Evolutionary conservation across 2,888 invertebrate species (phyloP).

Genomic region (Acholoe squamosa): DNA sequence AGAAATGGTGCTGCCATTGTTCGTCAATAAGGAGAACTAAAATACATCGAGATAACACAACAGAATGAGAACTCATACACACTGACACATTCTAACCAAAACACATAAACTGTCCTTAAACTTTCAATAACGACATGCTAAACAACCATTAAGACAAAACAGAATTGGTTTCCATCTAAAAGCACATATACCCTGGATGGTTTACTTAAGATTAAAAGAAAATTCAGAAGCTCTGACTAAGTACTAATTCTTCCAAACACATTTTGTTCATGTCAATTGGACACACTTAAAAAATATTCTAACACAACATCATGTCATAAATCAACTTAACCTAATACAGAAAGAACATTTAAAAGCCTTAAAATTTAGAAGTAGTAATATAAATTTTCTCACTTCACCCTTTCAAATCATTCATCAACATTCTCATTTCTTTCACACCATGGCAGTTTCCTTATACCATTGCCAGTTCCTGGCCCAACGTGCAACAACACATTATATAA

Average conservation of each 20-base stretch:
- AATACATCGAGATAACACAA: conserved; percentile 4
- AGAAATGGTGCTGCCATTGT: conserved; percentile 34
- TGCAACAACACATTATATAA: background rate
- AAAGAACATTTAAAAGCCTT: background rate
- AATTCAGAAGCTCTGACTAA: background rate
- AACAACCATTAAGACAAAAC: background rate
- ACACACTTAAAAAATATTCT: background rate
- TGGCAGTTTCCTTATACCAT: background rate
- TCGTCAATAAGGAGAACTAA: conserved; percentile 19
- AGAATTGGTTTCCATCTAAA: background rate
- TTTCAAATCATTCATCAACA: background rate
- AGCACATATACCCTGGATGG: background rate
- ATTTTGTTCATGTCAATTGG: too few species aligned
- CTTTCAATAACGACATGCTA: too few species aligned
- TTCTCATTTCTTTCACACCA: conserved; percentile 4
- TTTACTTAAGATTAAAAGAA: background rate
- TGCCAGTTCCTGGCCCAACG: background rate
- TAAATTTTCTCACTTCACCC: too few species aligned
- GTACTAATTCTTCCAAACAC: background rate
- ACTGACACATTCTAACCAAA: background rate
- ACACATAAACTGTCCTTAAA: background rate
- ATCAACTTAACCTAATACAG: too few species aligned
- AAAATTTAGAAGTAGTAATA: background rate
- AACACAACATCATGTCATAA: background rate
- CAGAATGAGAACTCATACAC: background rate